Percentiles rank a stretch among this genome's conserved stretches.
phyloP scores from a whole-genome alignment of 2,113 vertebrate genomes.

The Vimba vimba region DNA sequence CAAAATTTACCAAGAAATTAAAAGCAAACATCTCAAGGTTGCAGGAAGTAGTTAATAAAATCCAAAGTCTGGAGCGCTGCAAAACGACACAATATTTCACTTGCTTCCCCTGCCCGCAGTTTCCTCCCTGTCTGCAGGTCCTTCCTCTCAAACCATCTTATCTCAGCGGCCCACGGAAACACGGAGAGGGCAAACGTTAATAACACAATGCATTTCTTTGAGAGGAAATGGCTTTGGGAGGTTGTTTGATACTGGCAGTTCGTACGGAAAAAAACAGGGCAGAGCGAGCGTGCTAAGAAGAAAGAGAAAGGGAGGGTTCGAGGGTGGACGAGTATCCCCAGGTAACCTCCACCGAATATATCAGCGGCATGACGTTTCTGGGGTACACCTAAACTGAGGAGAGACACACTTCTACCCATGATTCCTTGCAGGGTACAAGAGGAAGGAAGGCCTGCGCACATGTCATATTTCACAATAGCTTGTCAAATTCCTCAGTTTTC shows the following conservation, averaged over 20 bases:
- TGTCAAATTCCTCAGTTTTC: slow-evolving; percentile 56
- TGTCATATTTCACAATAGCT: slow-evolving; percentile 66
- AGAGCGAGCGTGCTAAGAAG: not conserved
- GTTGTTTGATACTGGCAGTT: slow-evolving; percentile 32
- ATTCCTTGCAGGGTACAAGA: slow-evolving; percentile 26
- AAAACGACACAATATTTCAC: slow-evolving; percentile 3
- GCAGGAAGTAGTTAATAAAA: slow-evolving; percentile 24
- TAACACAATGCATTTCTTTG: slow-evolving; percentile 32
- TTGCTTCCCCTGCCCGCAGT: slow-evolving; percentile 30
- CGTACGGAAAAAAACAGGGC: not conserved
- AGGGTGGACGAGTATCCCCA: not conserved
- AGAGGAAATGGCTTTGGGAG: slow-evolving; percentile 24
- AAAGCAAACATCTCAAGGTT: slow-evolving; percentile 34
- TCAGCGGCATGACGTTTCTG: not conserved
- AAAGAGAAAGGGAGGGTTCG: not conserved
- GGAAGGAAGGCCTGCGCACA: slow-evolving; percentile 54
- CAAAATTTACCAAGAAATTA: slow-evolving; percentile 14
- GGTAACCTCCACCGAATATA: slow-evolving; percentile 28
- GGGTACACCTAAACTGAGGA: not conserved
- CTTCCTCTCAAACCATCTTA: slow-evolving; percentile 47
- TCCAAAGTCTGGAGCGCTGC: not conserved
- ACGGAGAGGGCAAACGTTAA: not conserved
- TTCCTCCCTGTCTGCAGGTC: slow-evolving; percentile 40
- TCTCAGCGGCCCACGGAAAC: slow-evolving; percentile 13
- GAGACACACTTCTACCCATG: slow-evolving; percentile 23